These are phyloP conservation scores for Palythoa grandis DNA, from an alignment of 92 coral and sea anemone genomes.

Conservation along the genomic window DNA sequence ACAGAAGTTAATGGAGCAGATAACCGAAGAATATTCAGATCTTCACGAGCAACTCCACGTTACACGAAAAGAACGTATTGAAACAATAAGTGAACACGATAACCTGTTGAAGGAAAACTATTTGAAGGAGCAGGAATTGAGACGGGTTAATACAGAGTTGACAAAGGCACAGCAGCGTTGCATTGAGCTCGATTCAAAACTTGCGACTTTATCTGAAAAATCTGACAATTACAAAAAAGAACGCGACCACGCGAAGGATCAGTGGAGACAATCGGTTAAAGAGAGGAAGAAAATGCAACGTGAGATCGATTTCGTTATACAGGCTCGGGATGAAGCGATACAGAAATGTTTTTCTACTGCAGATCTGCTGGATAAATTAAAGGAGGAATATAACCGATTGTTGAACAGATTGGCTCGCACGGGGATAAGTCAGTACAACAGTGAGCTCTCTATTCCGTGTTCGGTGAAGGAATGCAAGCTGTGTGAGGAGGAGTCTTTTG, in stretches of 20 bases:
- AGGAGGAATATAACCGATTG: constrained; percentile 86
- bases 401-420: constrained; percentile 80
- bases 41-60: constrained; percentile 71
- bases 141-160: constrained; percentile 80
- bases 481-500: constrained; percentile 71
- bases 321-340: constrained; percentile 95
- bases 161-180: constrained; percentile 83
- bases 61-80: constrained; percentile 66
- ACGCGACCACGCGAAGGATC: constrained; percentile 92
- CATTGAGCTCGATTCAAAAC: constrained; percentile 79
- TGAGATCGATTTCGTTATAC: constrained; percentile 80
- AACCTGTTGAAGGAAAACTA: constrained; percentile 56
- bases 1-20: constrained; percentile 51
- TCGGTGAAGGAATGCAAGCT: constrained; percentile 87
- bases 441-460: constrained; percentile 86
- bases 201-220: constrained; percentile 75
- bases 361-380: constrained; percentile 84
- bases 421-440: constrained; percentile 69
- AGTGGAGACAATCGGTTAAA: constrained; percentile 94
- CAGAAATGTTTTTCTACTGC: constrained; percentile 95
- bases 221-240: constrained; percentile 77
- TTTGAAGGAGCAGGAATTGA: constrained; percentile 67
- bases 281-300: constrained; percentile 89
- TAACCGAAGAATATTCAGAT: constrained; percentile 59
- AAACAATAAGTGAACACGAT: constrained; percentile 71